Base-by-base conservation (phyloP, 1,140 invertebrate species). In the Elysia chlorotica region DNA sequence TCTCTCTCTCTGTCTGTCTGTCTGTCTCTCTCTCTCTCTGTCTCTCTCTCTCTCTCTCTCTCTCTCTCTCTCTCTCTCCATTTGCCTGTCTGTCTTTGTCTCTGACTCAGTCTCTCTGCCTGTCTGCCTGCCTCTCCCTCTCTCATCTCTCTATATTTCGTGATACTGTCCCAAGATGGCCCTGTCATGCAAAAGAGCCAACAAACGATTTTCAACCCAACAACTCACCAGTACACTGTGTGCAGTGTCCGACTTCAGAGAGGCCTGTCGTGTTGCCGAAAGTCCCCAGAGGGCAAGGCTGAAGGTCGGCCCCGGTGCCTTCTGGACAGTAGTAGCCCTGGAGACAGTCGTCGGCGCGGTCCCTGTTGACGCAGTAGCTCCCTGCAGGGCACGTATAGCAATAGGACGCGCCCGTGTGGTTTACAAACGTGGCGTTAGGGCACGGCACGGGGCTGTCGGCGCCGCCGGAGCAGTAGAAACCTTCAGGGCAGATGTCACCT, bases 321-420 rank as follows among this genome's bases (percentile, higher is more conserved):
- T 74, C 73, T 6, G 85, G 85, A 66, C 85, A 86, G 70, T 83
- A 86, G 68, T 80, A 82, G 19, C 85, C 85, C 61, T 84, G 74
- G 21, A 71, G 75, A 79, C 85, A 86, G 56, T 77, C 74, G 54
- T 85, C 83, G 14, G 85, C 85, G 10, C 78, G 72, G 67, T 85
- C 85, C n/a, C 81, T 54, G 73, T 85, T 84, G 4, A 83, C 81
- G 76, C 83, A 85, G 71, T 81, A 85, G 59, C 77, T 76, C 0
- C 83, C 84, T 1, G 74, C 79, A 30, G 83, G 83, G 56, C 84
- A 85, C 6, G 75, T 73, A 56, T 80, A 76, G 56, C 84, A 85
- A 10, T 69, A 71, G 6, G 78, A 80, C 3, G 82, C 82, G 10
- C 83, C 84, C 21, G 83, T 85, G 71, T 82, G 80, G 75, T 85